Evolutionary conservation across 2,113 vertebrate genomes (phyloP).

Genomic region (Promerops cafer): DNA sequence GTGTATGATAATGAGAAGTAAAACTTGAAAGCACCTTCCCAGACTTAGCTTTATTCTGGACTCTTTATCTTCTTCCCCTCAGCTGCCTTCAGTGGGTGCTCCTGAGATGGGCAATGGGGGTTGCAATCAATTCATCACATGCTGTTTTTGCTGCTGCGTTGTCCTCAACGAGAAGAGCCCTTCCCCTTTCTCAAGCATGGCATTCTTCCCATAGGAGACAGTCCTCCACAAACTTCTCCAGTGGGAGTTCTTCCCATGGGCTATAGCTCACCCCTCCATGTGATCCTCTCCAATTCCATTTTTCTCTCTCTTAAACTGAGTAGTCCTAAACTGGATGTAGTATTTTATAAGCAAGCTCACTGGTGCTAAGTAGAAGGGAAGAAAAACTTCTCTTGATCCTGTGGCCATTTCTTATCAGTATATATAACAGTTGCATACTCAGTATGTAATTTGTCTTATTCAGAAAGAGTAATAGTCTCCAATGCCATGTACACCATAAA

Average conservation of each 20-base stretch:
- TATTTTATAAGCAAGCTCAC: not conserved
- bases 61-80: not conserved
- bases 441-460: not conserved
- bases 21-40: not conserved
- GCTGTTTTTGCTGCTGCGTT: not conserved
- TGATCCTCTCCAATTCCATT: not conserved
- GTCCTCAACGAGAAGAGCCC: not conserved
- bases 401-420: not conserved
- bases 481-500: accelerated
- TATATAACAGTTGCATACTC: not conserved
- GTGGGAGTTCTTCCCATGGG: not conserved
- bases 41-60: not conserved
- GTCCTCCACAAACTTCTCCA: not conserved
- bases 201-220: not conserved
- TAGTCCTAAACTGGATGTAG: not conserved
- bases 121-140: not conserved
- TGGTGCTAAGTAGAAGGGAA: not conserved
- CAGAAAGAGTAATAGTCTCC: not conserved
- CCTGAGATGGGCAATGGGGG: not conserved
- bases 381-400: not conserved
- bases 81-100: not conserved
- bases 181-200: not conserved
- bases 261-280: not conserved
- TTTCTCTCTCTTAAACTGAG: not conserved
- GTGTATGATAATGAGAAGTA: not conserved